Conservation (phyloP, 2,113 vertebrate genomes). For the Hippocampus barbouri region DNA sequence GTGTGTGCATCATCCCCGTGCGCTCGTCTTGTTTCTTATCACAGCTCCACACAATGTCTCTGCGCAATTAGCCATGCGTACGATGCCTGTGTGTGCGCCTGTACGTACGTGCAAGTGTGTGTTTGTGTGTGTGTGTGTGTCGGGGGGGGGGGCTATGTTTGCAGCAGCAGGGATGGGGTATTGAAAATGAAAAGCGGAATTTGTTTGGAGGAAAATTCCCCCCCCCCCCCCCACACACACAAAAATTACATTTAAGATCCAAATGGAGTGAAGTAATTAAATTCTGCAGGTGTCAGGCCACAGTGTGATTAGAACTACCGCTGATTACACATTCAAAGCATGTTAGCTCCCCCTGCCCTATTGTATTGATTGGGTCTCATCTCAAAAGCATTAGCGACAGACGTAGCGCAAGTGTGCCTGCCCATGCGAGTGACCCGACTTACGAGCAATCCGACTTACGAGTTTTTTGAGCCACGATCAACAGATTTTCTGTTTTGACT, state of each 20-base stretch:
- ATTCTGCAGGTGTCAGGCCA: constrained; percentile 58
- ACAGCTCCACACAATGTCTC: constrained; percentile 67
- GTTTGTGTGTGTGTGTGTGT: neutral
- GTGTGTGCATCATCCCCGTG: constrained; percentile 16
- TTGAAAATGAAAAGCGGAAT: constrained; percentile 59
- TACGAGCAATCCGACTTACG: neutral
- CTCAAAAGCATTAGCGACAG: constrained; percentile 43
- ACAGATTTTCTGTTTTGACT: neutral
- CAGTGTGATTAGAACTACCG: constrained; percentile 46
- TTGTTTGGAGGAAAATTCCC: constrained; percentile 60
- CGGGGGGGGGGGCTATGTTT: neutral
- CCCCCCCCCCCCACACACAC: constrained; percentile 47
- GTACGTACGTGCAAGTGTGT: neutral
- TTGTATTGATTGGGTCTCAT: constrained; percentile 56
- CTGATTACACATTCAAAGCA: constrained; percentile 61
- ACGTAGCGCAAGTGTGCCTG: constrained; percentile 28
- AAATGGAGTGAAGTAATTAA: constrained; percentile 51
- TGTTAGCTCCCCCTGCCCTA: constrained; percentile 53
- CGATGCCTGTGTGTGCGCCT: constrained; percentile 3
- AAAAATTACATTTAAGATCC: neutral
- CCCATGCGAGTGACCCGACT: neutral
- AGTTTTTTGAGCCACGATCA: constrained; percentile 5
- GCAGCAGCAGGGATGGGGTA: constrained; percentile 12
- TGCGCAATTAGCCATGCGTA: constrained; percentile 68
- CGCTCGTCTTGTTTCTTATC: constrained; percentile 64